Base-by-base conservation (phyloP, 2,888 invertebrate species). In the Cyrtodaria siliqua region DNA sequence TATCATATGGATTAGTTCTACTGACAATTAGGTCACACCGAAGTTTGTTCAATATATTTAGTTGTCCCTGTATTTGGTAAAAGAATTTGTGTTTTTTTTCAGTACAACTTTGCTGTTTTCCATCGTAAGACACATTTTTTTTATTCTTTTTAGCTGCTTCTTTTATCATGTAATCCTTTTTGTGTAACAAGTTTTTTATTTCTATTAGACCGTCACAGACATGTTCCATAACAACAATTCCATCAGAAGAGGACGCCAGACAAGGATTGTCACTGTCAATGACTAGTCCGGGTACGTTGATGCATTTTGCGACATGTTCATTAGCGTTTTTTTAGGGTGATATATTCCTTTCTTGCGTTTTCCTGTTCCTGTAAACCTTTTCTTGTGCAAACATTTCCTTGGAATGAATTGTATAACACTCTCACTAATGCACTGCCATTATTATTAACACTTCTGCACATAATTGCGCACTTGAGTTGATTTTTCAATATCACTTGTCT, bases 161-260 rank as follows among this genome's bases (percentile, higher is more conserved):
- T 3, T 24, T 18, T 33, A 66, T 38, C 38, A 52, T 62, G 14
- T 70, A 20, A 12, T 14, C 42, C 26, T 70, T 74, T 24, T n/a
- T n/a, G n/a, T n/a, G n/a, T n/a, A n/a, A n/a, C n/a, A n/a, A n/a
- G n/a, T n/a, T n/a, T n/a, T n/a, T 53, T 61, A 16, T 70, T 49
- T 3, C 70, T 42, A 3, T 59, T 14, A 59, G 26, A 8, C 20
- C n/a, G 18, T 56, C 61, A 42, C 18, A 8, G 42, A 33, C 50
- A 0, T 44, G 12, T 4, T 40, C 24, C 55, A 47, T 61, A n/a
- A 29, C 26, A 23, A 20, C 26, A 0, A 79, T 70, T 14, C 79
- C 71, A 71, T 74, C 74, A 20, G 74, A 68, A 56, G 69, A 70
- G 2, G 29, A 47, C 18, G 59, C 79, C 2, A 75, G 52, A n/a